phyloP scores from a whole-genome alignment of 2,113 vertebrate genomes.

The Panthera tigris region DNA sequence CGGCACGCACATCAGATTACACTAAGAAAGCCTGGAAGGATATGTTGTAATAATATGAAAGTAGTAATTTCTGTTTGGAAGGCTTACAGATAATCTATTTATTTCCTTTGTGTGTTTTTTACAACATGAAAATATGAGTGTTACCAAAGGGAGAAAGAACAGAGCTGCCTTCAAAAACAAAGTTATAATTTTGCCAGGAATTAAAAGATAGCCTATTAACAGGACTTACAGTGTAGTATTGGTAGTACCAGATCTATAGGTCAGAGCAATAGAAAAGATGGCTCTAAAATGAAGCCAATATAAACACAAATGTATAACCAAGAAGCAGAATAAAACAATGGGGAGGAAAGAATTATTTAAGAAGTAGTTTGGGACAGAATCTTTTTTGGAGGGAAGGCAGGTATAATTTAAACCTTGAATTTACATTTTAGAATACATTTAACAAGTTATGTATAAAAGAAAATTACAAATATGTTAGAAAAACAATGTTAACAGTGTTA shows the following conservation, averaged over 20 bases:
- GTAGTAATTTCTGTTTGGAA: background rate
- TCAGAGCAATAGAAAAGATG: background rate
- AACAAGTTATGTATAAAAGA: background rate
- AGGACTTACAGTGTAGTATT: background rate
- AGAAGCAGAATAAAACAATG: background rate
- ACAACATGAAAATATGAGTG: background rate
- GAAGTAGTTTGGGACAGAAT: background rate
- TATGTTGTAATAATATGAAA: background rate
- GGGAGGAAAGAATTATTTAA: background rate
- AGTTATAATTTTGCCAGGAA: background rate
- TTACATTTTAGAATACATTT: background rate
- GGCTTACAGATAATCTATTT: background rate
- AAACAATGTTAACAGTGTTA: background rate
- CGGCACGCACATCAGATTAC: background rate
- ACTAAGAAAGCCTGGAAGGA: background rate
- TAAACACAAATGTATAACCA: conserved; percentile 3
- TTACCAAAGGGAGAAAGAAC: background rate
- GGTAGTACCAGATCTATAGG: background rate
- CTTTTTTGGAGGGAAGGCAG: background rate
- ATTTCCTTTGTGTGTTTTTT: background rate
- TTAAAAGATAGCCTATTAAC: background rate
- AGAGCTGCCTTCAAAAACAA: background rate
- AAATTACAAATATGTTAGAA: background rate
- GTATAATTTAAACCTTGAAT: background rate
- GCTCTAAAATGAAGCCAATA: background rate